Base-by-base conservation (phyloP, 2,113 vertebrate genomes). In the Myotis yumanensis region DNA sequence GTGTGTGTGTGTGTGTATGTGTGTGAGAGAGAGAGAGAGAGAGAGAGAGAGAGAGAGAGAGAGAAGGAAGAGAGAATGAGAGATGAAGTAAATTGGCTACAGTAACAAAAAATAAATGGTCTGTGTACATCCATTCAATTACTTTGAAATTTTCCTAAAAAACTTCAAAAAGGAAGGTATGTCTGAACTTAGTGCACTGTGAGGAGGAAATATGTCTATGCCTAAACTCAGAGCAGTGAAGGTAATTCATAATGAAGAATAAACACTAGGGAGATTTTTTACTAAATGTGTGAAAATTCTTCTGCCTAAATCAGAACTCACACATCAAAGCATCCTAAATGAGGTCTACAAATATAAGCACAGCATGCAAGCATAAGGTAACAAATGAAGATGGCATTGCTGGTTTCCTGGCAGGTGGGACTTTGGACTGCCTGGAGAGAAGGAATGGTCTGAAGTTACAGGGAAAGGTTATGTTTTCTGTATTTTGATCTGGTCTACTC, bases 271-370 rank as follows among this genome's bases (percentile, higher is more conserved):
- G 48, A 91, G 43, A 48, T 59, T 95, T 86, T 11, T 10, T 28
- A 80, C 12, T 69, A 81, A 84, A 57, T 12, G 4, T 40, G 30
- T 79, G 71, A 77, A 51, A 54, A 72, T 46, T 28, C 11, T 32
- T 23, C 11, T 75, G 37, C 43, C 51, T 68, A 30, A 83, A 57
- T 93, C 71, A 87, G 32, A 96, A 25, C 15, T 52, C 30, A 59
- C 7, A 35, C 28, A 59, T 23, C 17, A 81, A 76, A 51, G 12
- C 22, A 40, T 52, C 2, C 6, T 77, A 43, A 11, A n/a, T 72
- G 54, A 71, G 32, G 43, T 32, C 71, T 84, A 5, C 8, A 69
- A 7, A 25, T 43, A 14, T 68, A 51, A 64, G 62, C 62, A 32
- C 59, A 81, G 64, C 37, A 4, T 71, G 22, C 14, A 25, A 18